A percentile compares a stretch with the other conserved stretches of the same genome.
phyloP scores from a whole-genome alignment of 1,140 invertebrate genomes.

The Adoxophyes honmai region DNA sequence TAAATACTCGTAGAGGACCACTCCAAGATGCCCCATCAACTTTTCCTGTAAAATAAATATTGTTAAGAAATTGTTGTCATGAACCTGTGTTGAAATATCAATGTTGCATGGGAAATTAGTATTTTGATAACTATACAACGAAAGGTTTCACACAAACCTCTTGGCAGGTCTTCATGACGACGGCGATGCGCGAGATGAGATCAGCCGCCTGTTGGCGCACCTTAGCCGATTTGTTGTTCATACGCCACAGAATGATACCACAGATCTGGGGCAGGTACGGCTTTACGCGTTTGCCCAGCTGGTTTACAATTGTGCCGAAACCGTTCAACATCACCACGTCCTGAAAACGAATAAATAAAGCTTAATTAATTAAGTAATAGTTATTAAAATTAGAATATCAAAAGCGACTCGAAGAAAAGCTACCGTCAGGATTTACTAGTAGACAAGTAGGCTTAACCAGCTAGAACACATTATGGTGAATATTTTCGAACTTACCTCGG shows the following conservation, averaged over 20 bases:
- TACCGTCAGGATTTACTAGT: too few species aligned
- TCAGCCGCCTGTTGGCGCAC: slow-evolving; percentile 99
- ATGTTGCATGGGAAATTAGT: too few species aligned
- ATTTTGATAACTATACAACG: too few species aligned
- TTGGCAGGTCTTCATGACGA: slow-evolving; percentile 99
- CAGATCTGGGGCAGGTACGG: slow-evolving; percentile 99
- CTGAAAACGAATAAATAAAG: slow-evolving; percentile 69
- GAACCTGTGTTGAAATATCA: too few species aligned
- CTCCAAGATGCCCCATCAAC: slow-evolving; percentile 99
- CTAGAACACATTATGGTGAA: too few species aligned
- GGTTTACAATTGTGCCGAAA: slow-evolving; percentile 99
- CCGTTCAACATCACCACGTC: slow-evolving; percentile 99
- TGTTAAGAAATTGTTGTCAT: slow-evolving; percentile 6
- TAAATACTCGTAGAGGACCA: slow-evolving; percentile 99
- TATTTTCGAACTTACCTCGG: slow-evolving; percentile 91
- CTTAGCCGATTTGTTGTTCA: slow-evolving; percentile 99
- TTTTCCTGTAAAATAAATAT: slow-evolving; percentile 87
- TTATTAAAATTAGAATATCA: slow-evolving; percentile 17
- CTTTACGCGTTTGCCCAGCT: slow-evolving; percentile 97
- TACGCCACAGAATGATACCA: slow-evolving; percentile 99
- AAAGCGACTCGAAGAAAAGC: too few species aligned
- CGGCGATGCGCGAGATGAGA: slow-evolving; percentile 98
- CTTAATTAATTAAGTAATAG: neutral
- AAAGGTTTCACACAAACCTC: slow-evolving; percentile 84
- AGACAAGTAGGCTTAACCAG: too few species aligned